Evolutionary conservation across 2,888 invertebrate species (phyloP), one percentile per base, ranked within the genome.

Genomic region (Tetragonula carbonaria): DNA sequence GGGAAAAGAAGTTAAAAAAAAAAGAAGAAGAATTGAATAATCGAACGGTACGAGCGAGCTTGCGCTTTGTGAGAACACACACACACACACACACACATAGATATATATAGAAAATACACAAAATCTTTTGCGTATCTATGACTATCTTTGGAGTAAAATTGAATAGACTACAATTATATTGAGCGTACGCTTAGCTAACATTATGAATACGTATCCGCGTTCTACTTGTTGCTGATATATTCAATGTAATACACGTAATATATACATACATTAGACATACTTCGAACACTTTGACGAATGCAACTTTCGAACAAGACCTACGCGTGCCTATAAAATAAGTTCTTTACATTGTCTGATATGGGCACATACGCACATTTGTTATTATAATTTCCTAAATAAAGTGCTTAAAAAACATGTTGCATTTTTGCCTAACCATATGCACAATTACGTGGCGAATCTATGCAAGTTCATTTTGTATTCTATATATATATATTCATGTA

Each of bases 311-410:
- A 74, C 62, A 65, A 78, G 68, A 81, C 21, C 73, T 65, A 68
- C 63, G 75, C 75, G 86, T 84, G 80, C 66, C 74, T 66, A 66
- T 59, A 71, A 72, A 57, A 62, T 70, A 83, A 62, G 45, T 80
- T 66, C 74, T 77, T 65, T 81, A 80, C 78, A 74, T 77, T 76
- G 74, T 85, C 73, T 78, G 51, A 74, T 80, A 81, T 74, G 62
- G 50, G 82, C 77, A 78, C 82, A 66, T 74, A 76, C 77, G 82
- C 84, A 85, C 81, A 85, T 81, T 89, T 86, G 81, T 88, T 87
- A 84, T 86, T 89, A 89, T 90, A 87, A 91, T 91, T 91, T 91
- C 88, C 68, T 87, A 88, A 92, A 92, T 92, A 91, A 92, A 91
- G 65, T 78, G 87, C 86, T 91, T 90, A 87, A 87, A 28, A 87